These are phyloP conservation scores for Zeuzera pyrina DNA, from an alignment of 2,888 invertebrate genomes.

Conservation along the genomic window DNA sequence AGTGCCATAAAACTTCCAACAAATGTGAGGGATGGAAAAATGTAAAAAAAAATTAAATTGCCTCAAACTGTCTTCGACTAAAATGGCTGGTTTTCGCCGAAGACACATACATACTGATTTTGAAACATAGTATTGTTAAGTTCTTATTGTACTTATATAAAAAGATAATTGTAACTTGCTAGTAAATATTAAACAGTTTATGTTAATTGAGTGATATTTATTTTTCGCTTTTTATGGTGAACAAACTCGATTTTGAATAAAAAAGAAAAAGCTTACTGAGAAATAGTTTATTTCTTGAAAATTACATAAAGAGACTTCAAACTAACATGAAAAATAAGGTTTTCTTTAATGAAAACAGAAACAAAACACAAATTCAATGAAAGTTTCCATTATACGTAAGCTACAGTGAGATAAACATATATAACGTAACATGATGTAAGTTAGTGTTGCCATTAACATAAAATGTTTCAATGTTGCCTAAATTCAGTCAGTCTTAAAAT, in stretches of 20 bases:
- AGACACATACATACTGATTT: too few relatives aligned
- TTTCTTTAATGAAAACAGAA: too few relatives aligned
- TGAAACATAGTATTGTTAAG: too few relatives aligned
- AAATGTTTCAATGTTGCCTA: too few relatives aligned
- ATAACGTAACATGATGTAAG: too few relatives aligned
- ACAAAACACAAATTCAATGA: too few relatives aligned
- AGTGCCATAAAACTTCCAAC: conserved; percentile 46
- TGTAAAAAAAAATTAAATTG: conserved; percentile 25
- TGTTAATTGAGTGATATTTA: conserved; percentile 9
- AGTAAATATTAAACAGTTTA: conserved; percentile 23
- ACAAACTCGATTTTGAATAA: conserved; percentile 27
- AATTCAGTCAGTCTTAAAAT: too few relatives aligned
- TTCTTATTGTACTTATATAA: too few relatives aligned
- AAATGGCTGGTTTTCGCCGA: conserved; percentile 44
- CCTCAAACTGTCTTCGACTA: conserved; percentile 27
- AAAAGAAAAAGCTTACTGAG: conserved; percentile 19
- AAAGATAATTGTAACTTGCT: conserved; percentile 27
- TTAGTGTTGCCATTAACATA: too few relatives aligned
- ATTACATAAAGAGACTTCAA: conserved; percentile 4
- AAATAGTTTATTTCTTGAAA: conserved; percentile 25
- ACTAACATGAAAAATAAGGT: too few relatives aligned
- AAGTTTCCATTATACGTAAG: too few relatives aligned
- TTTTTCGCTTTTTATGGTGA: conserved; percentile 27
- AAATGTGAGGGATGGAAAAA: conserved; percentile 10
- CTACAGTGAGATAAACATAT: too few relatives aligned